A percentile compares a stretch with the other conserved stretches of the same genome.
phyloP scores from a whole-genome alignment of 1,140 invertebrate species.

The Rhynchophorus ferrugineus region DNA sequence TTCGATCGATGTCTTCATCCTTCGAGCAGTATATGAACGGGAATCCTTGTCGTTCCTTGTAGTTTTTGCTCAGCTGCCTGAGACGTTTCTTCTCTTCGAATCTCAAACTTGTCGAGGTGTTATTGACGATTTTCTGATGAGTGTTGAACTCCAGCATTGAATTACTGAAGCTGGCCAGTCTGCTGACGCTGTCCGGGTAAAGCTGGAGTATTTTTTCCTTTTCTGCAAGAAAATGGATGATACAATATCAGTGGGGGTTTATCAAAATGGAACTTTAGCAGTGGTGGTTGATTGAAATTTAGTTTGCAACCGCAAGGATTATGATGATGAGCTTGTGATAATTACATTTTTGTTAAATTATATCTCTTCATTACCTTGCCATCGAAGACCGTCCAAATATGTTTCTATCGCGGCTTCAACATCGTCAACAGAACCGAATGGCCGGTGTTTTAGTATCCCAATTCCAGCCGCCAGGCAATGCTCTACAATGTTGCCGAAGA shows the following conservation, averaged over 20 bases:
- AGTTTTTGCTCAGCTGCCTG: slow-evolving; percentile 50
- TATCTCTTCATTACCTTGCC: slow-evolving; percentile 42
- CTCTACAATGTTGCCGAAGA: slow-evolving; percentile 60
- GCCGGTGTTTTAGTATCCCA: slow-evolving; percentile 45
- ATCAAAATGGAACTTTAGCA: too few relatives aligned
- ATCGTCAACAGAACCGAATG: slow-evolving; percentile 46
- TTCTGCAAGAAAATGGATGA: slow-evolving; percentile 44
- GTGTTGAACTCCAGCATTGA: slow-evolving; percentile 52
- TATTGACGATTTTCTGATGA: slow-evolving; percentile 50
- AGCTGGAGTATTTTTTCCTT: slow-evolving; percentile 48
- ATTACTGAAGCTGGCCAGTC: slow-evolving; percentile 46
- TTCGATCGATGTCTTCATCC: slow-evolving; percentile 55
- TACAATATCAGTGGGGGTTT: too few relatives aligned
- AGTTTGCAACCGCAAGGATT: background rate
- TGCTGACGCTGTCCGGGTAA: slow-evolving; percentile 60
- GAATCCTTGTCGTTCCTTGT: slow-evolving; percentile 60
- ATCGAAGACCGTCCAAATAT: slow-evolving; percentile 50
- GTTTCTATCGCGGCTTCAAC: slow-evolving; percentile 47
- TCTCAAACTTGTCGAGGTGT: slow-evolving; percentile 46
- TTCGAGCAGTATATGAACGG: slow-evolving; percentile 64
- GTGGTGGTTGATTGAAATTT: background rate
- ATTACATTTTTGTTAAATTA: slow-evolving; percentile 3
- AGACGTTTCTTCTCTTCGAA: slow-evolving; percentile 46
- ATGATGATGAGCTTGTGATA: too few relatives aligned
- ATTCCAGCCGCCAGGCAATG: slow-evolving; percentile 49